Base-by-base conservation (phyloP, 2,113 vertebrate species). In the Nothocercus nigrocapillus region DNA sequence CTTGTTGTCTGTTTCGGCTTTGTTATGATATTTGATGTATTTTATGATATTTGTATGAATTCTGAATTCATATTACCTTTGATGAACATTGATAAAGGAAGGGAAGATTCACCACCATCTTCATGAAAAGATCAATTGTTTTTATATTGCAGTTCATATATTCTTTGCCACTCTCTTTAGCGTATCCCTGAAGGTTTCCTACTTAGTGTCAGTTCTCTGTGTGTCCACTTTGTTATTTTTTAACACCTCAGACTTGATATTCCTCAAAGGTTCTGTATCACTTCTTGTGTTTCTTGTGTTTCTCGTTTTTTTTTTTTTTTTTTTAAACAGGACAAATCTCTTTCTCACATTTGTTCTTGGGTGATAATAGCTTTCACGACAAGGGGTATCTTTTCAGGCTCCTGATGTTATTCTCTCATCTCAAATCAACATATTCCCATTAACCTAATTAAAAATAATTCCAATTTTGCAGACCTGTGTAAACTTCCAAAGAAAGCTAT, bases 11-110 rank as follows among this genome's bases (percentile, higher is more conserved):
- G 7, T 83, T 82, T 74, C 70, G 61, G 18, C 61, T 86, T 78
- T 70, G 74, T 79, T 79, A 68, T 56, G 47, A 61, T 73, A 38
- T 66, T 80, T 64, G 85, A 1, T 64, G 30, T 77, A 88, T 36
- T 36, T 36, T 36, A 36, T 36, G 36, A 36, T 36, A 36, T 36
- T 36, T 36, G 36, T 36, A 36, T 36, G 36, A 82, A 77, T 69
- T 68, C 66, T 49, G 34, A 89, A 91, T 88, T 83, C 59, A 82
- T 92, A 51, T 73, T 93, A 68, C 85, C 85, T 66, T 82, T 83
- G 30, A 16, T 88, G 63, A 84, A 77, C 19, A 27, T 79, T 85
- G 82, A 62, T 76, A 54, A 69, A 82, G 72, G 59, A 68, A 61
- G 11, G 34, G 75, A 91, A 47, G n/a, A 14, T 82, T 2, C 7